phyloP scores from a whole-genome alignment of 2,797 vertebrate genomes.

The Cetoscarus ocellatus region DNA sequence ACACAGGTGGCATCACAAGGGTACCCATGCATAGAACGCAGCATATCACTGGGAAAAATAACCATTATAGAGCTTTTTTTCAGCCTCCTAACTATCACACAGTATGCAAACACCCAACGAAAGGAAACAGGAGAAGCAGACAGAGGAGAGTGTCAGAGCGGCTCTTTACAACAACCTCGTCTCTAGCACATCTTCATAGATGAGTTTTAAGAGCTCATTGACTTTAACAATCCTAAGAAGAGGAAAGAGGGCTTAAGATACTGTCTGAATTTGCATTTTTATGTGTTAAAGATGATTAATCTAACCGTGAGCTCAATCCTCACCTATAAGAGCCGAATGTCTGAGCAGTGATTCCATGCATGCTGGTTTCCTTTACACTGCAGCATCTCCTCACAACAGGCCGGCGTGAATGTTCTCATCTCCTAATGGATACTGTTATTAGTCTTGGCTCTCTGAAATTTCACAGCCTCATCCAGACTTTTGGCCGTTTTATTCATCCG shows the following conservation, averaged over 20 bases:
- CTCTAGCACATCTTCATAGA: slow-evolving; percentile 59
- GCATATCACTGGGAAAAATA: slow-evolving; percentile 60
- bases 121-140: slow-evolving; percentile 64
- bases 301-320: slow-evolving; percentile 68
- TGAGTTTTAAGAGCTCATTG: slow-evolving; percentile 82
- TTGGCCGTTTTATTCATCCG: slow-evolving; percentile 73
- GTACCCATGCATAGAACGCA: slow-evolving; percentile 49
- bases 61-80: slow-evolving; percentile 59
- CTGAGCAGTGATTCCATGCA: slow-evolving; percentile 47
- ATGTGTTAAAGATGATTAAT: slow-evolving; percentile 75
- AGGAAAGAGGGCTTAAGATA: slow-evolving; percentile 68
- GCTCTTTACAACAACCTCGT: slow-evolving; percentile 66
- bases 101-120: slow-evolving; percentile 63
- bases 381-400: slow-evolving; percentile 46
- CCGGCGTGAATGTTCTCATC: slow-evolving; percentile 68
- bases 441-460: slow-evolving; percentile 77
- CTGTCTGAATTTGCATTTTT: slow-evolving; percentile 78
- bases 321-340: slow-evolving; percentile 58
- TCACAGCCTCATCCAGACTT: slow-evolving; percentile 79
- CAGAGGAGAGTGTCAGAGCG: slow-evolving; percentile 51
- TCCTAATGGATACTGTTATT: slow-evolving; percentile 80
- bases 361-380: slow-evolving; percentile 40
- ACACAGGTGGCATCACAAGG: slow-evolving; percentile 71
- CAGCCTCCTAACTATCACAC: slow-evolving; percentile 46
- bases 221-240: slow-evolving; percentile 82